Evolutionary conservation across 2,113 vertebrate genomes (phyloP).

Genomic region (Asarcornis scutulata): DNA sequence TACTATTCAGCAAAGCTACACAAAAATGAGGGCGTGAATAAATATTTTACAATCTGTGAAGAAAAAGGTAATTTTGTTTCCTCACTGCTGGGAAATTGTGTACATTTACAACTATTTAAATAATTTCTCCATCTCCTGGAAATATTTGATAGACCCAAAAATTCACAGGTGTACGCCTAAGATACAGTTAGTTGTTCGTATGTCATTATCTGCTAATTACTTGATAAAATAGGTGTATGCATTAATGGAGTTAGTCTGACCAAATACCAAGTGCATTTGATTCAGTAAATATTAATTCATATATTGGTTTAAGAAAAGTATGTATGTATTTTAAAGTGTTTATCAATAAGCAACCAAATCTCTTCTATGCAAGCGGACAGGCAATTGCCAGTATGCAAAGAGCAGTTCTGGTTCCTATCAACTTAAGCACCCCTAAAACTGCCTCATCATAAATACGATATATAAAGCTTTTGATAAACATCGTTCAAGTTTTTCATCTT

Average conservation of each 20-base stretch:
- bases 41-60: not conserved
- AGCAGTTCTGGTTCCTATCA: not conserved
- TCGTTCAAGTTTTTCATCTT: not conserved
- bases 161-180: not conserved
- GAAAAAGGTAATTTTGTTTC: not conserved
- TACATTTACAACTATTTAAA: not conserved
- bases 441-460: not conserved
- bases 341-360: not conserved
- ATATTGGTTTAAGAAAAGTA: not conserved
- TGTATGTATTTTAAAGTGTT: not conserved
- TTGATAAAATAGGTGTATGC: not conserved
- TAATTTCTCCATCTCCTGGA: not conserved
- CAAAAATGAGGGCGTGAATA: not conserved
- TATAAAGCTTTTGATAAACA: not conserved
- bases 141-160: not conserved
- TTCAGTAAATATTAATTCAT: not conserved
- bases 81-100: not conserved
- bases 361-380: not conserved
- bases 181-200: not conserved
- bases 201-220: constrained; percentile 2
- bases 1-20: not conserved
- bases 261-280: not conserved
- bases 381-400: not conserved
- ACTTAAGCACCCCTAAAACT: not conserved
- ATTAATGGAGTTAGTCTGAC: not conserved